Base-by-base conservation (phyloP, 1,140 invertebrate species). In the Varroa destructor region DNA sequence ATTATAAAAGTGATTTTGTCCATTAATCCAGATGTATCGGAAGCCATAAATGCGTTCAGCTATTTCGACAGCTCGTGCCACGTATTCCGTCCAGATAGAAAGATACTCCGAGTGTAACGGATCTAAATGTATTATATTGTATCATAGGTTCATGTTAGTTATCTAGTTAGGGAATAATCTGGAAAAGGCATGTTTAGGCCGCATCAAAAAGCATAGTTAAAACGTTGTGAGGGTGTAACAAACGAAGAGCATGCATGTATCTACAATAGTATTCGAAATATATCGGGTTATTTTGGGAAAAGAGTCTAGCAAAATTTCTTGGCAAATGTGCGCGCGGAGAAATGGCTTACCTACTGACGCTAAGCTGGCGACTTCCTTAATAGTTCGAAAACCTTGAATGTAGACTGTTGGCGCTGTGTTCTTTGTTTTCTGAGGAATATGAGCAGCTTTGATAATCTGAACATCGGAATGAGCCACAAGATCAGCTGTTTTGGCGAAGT, bases 51-150 rank as follows among this genome's bases (percentile, higher is more conserved):
- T 3, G 12, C 61, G 10, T 12, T 67, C 61, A n/a, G 61, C 61
- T 1, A 67, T 67, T 37, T 67, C 61, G 40, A 67, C 12, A 40
- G 61, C 61, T 4, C 40, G 10, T 5, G 40, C 37, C 40, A 67
- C 61, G 61, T 67, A 67, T 40, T 67, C 61, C 40, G 61, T 67
- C 61, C 61, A 67, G 61, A 67, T 40, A 12, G 61, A 67, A 12
- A 67, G 36, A 8, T 37, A 67, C 12, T 67, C 61, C 37, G 61
- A 67, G 36, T 67, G 61, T 40, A 67, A 46, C 12, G 61, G 61
- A 40, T 37, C 61, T 67, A 8, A 10, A 40, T 14, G 14, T 37
- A 58, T 36, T 12, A 51, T 51, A 3, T 8, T 8, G 46, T 51
- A 51, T 51, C 8, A 8, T 51, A 51, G 8, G 46, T 51, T 51